Evolutionary conservation across 2,888 invertebrate species (phyloP).

Genomic region (Cantharis lateralis): DNA sequence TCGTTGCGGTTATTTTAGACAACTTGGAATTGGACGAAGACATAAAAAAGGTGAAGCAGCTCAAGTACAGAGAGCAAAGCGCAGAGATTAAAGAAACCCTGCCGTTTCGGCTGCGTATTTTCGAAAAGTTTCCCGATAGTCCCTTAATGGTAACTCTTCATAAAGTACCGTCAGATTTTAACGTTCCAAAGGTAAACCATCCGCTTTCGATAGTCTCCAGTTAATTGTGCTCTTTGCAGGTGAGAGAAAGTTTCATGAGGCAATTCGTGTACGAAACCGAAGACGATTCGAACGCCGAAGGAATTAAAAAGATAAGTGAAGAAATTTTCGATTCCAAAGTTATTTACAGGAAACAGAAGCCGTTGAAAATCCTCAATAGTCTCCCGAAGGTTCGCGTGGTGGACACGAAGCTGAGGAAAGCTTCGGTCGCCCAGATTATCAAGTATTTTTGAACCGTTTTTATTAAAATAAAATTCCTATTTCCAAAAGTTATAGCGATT

Average conservation of each 20-base stretch:
- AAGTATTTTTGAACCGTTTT: conserved; percentile 63
- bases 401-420: conserved; percentile 76
- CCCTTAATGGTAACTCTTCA: conserved; percentile 97
- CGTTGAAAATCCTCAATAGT: conserved; percentile 79
- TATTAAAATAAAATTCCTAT: neutral
- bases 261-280: conserved; percentile 93
- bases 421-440: conserved; percentile 85
- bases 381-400: conserved; percentile 83
- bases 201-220: neutral
- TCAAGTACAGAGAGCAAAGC: conserved; percentile 96
- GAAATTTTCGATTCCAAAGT: conserved; percentile 75
- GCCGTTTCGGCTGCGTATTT: conserved; percentile 92
- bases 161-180: conserved; percentile 92
- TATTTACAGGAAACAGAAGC: conserved; percentile 82
- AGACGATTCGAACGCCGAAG: conserved; percentile 74
- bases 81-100: conserved; percentile 97
- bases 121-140: conserved; percentile 98
- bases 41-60: conserved; percentile 97
- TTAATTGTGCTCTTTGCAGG: conserved; percentile 56
- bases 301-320: conserved; percentile 59
- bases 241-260: conserved; percentile 97
- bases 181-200: conserved; percentile 75
- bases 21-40: conserved; percentile 99
- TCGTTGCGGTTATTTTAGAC: conserved; percentile 99
- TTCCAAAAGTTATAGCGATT: conserved; percentile 67